Percentiles rank a stretch among this genome's conserved stretches.
These are phyloP conservation scores for Phoeniculus purpureus DNA, from an alignment of 2,797 vertebrate genomes.

Conservation along the genomic window DNA sequence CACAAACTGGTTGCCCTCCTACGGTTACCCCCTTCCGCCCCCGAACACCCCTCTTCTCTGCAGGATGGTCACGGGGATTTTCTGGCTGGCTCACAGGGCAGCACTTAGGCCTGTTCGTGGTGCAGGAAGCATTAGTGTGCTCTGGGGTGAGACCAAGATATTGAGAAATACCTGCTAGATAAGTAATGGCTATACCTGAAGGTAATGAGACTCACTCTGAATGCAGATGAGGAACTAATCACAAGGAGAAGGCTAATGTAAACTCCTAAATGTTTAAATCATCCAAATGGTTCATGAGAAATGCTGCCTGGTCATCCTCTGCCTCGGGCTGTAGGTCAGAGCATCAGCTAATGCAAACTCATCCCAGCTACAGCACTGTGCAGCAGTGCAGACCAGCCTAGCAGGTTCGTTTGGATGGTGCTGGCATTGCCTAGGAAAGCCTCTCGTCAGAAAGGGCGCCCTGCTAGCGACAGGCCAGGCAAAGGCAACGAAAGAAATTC, in stretches of 20 bases:
- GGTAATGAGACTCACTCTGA: conserved; percentile 19
- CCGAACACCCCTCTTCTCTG: not conserved
- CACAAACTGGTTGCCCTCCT: not conserved
- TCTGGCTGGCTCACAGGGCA: not conserved
- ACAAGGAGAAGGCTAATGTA: not conserved
- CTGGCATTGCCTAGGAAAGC: not conserved
- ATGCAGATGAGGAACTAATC: conserved; percentile 4
- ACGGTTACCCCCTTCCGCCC: not conserved
- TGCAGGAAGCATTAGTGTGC: not conserved
- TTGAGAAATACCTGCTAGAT: not conserved
- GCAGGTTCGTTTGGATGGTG: not conserved
- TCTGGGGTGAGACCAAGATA: not conserved
- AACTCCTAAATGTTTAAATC: conserved; percentile 25
- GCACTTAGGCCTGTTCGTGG: rapidly evolving
- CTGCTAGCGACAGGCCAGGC: not conserved
- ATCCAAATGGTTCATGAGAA: conserved; percentile 14
- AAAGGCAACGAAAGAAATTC: not conserved
- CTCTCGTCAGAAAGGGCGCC: not conserved
- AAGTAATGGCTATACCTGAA: conserved; percentile 14
- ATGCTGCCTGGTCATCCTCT: not conserved
- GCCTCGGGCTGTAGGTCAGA: not conserved
- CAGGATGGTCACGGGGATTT: not conserved
- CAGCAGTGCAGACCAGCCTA: not conserved
- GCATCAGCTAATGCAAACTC: not conserved
- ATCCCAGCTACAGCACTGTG: not conserved